phyloP scores from a whole-genome alignment of 2,888 invertebrate genomes.

The Gibbula magus region DNA sequence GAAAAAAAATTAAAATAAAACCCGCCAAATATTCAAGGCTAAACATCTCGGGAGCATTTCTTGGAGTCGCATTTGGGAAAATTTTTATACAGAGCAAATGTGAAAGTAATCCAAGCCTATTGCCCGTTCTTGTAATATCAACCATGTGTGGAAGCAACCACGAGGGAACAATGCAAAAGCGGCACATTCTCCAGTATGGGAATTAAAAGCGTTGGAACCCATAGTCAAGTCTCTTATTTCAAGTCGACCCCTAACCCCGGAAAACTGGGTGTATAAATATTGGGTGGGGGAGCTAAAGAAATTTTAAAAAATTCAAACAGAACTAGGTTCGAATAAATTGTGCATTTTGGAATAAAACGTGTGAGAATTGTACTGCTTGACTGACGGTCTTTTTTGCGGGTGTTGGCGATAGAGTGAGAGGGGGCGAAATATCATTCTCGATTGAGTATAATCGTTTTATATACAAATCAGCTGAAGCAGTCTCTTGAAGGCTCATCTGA shows the following conservation, averaged over 20 bases:
- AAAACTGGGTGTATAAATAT: slow-evolving; percentile 24
- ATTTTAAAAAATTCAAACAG: too few species aligned
- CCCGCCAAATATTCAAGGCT: slow-evolving; percentile 1
- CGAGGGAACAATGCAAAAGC: slow-evolving; percentile 25
- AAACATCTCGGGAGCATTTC: slow-evolving; percentile 16
- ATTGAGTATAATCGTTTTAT: slow-evolving; percentile 32
- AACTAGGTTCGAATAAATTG: too few species aligned
- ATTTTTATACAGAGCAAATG: slow-evolving; percentile 27
- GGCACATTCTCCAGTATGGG: slow-evolving; percentile 12
- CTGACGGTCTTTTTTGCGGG: background rate
- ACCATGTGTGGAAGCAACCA: slow-evolving; percentile 20
- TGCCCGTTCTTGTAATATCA: slow-evolving; percentile 28
- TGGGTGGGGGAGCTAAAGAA: background rate
- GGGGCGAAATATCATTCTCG: slow-evolving; percentile 23
- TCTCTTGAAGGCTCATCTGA: slow-evolving; percentile 30
- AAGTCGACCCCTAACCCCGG: slow-evolving; percentile 14
- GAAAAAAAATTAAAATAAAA: slow-evolving; percentile 4
- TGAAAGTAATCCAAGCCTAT: slow-evolving; percentile 34
- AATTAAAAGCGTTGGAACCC: slow-evolving; percentile 31
- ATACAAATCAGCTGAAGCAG: slow-evolving; percentile 30
- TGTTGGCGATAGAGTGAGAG: background rate
- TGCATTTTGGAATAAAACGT: too few species aligned
- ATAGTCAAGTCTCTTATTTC: slow-evolving; percentile 24
- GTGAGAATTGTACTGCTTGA: background rate
- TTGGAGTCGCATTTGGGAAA: slow-evolving; percentile 22